Percentiles rank a stretch among this genome's conserved stretches.
phyloP scores from a whole-genome alignment of 2,888 invertebrate species.

The Catocala nupta region DNA sequence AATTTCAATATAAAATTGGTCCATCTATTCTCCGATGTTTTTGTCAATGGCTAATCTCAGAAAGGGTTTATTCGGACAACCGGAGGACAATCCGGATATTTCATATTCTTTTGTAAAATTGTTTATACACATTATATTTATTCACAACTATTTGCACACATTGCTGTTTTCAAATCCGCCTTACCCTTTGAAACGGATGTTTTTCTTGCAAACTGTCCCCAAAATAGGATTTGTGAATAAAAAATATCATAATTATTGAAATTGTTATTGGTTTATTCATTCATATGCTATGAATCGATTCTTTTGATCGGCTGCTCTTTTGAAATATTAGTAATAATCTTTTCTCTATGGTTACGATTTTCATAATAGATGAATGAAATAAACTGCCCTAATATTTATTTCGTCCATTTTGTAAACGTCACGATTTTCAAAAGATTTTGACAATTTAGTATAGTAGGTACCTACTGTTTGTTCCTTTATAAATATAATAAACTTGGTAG shows the following conservation, averaged over 20 bases:
- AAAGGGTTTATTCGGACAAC: constrained; percentile 58
- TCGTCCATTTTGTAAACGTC: constrained; percentile 34
- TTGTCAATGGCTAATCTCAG: constrained; percentile 61
- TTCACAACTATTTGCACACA: constrained; percentile 73
- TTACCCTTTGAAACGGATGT: constrained; percentile 76
- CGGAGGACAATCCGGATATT: constrained; percentile 72
- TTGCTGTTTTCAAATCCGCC: constrained; percentile 63
- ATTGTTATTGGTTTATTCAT: constrained; percentile 41
- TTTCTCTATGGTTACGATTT: constrained; percentile 34
- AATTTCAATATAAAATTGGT: constrained; percentile 54
- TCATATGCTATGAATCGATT: constrained; percentile 43
- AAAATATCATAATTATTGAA: constrained; percentile 56
- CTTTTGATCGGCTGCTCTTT: constrained; percentile 43
- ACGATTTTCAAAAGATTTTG: constrained; percentile 23
- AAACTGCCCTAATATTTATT: constrained; percentile 39
- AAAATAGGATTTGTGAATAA: constrained; percentile 62
- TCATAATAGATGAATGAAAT: constrained; percentile 36
- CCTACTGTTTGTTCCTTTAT: constrained; percentile 5
- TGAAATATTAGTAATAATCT: constrained; percentile 35
- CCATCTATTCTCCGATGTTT: constrained; percentile 54
- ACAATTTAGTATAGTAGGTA: constrained; percentile 22
- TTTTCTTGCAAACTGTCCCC: constrained; percentile 70
- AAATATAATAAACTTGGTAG: no score
- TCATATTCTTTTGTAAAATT: constrained; percentile 66
- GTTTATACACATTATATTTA: constrained; percentile 83